Conservation (phyloP, 2,888 invertebrate genomes). For the Dryobotodes eremita region DNA sequence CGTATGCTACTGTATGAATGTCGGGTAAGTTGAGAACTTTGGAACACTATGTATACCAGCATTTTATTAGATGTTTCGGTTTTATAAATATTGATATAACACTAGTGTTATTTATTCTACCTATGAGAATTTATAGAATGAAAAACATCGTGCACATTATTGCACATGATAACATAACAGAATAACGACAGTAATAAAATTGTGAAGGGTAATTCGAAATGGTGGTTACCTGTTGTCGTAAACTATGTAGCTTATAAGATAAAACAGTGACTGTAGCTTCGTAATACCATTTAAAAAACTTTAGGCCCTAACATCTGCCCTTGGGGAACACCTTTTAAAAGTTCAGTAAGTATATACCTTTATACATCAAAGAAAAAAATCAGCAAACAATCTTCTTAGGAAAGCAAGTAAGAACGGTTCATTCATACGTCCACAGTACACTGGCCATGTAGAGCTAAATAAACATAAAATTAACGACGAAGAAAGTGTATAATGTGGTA, state of each 20-base stretch:
- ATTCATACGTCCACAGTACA: slow-evolving; percentile 48
- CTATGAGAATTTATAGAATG: not conserved
- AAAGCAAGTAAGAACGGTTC: slow-evolving; percentile 31
- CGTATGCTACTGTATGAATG: slow-evolving; percentile 2
- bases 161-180: not conserved
- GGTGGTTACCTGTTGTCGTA: not conserved
- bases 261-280: not conserved
- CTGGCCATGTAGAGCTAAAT: slow-evolving; percentile 49
- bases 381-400: slow-evolving; percentile 9
- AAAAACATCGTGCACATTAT: not conserved
- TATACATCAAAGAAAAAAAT: not conserved
- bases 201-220: not conserved
- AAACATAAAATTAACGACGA: slow-evolving; percentile 39
- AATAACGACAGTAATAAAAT: not conserved
- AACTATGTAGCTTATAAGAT: not conserved
- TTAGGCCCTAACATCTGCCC: slow-evolving; percentile 17
- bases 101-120: not conserved
- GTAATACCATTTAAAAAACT: not conserved
- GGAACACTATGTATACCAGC: not conserved
- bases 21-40: not conserved
- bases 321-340: slow-evolving; percentile 9
- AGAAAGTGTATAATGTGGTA: slow-evolving; percentile 53
- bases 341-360: not conserved
- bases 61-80: not conserved
- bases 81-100: not conserved